These are phyloP conservation scores for Cherax destructor DNA, from an alignment of 1,140 invertebrate species.

Conservation along the genomic window DNA sequence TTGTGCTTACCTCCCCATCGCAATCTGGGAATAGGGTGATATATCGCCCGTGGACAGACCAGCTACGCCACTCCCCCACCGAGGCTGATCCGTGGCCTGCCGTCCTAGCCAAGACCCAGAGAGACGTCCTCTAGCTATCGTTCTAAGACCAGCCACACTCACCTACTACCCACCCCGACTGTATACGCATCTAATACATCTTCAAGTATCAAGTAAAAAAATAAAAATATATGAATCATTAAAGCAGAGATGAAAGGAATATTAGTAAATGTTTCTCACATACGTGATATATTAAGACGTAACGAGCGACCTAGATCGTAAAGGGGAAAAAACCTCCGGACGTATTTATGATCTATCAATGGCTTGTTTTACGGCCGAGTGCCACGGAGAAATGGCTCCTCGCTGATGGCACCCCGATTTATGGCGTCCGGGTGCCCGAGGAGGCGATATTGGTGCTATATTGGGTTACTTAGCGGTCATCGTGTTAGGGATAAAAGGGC, in stretches of 20 bases:
- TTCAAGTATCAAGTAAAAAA: too few relatives aligned
- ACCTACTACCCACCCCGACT: too few relatives aligned
- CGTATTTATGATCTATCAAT: conserved; percentile 69
- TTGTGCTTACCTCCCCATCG: conserved; percentile 55
- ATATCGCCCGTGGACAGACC: conserved; percentile 45
- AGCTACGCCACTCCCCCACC: neutral
- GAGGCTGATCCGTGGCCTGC: conserved; percentile 8
- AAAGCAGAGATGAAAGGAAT: neutral
- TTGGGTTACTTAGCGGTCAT: conserved; percentile 60
- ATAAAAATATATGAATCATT: too few relatives aligned
- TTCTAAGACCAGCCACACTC: neutral
- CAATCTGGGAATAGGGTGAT: conserved; percentile 60
- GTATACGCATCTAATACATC: too few relatives aligned
- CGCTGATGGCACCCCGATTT: conserved; percentile 62
- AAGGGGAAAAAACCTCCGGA: conserved; percentile 20
- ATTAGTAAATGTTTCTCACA: neutral
- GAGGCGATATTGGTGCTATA: conserved; percentile 64
- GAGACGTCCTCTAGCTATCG: neutral
- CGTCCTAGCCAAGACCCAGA: neutral
- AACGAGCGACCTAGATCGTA: neutral
- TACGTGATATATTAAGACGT: neutral
- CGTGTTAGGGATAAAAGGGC: conserved; percentile 30
- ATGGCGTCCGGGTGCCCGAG: conserved; percentile 42
- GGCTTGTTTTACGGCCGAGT: conserved; percentile 63
- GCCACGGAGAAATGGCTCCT: conserved; percentile 50